These are phyloP conservation scores for Nomada ferruginata DNA, from an alignment of 2,888 invertebrate genomes.

Conservation along the genomic window DNA sequence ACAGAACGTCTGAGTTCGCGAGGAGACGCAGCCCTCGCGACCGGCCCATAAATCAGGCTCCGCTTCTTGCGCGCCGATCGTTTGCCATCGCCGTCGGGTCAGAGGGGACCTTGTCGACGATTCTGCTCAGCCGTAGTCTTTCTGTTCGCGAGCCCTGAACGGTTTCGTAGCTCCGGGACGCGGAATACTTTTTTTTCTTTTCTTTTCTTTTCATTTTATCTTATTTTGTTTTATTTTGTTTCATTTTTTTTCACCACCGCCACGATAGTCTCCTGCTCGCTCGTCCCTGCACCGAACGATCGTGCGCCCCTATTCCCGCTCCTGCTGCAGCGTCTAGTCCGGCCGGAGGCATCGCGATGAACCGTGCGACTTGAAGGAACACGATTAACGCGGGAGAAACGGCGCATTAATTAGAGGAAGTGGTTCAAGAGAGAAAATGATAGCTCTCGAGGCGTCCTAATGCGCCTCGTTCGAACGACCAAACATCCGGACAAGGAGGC, in stretches of 20 bases:
- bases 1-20: constrained; percentile 57
- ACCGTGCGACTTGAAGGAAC: constrained; percentile 67
- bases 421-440: constrained; percentile 61
- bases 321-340: constrained; percentile 1
- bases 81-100: constrained; percentile 78
- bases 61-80: constrained; percentile 80
- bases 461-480: constrained; percentile 12
- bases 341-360: constrained; percentile 46
- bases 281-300: neutral
- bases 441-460: constrained; percentile 42
- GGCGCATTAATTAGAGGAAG: constrained; percentile 77
- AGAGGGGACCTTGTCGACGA: constrained; percentile 73
- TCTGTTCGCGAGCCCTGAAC: constrained; percentile 62
- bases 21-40: constrained; percentile 68
- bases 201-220: neutral
- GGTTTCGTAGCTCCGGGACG: constrained; percentile 53
- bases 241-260: neutral
- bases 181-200: constrained; percentile 51
- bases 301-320: neutral
- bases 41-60: constrained; percentile 80
- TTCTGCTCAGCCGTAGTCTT: constrained; percentile 69
- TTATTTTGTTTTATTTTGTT: constrained; percentile 34
- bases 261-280: neutral
- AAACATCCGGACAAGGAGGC: constrained; percentile 21
- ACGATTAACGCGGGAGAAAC: constrained; percentile 77